Percentiles rank a stretch among this genome's conserved stretches.
Evolutionary conservation across 2,888 invertebrate species (phyloP).

Genomic region (Cheilosia vulpina): DNA sequence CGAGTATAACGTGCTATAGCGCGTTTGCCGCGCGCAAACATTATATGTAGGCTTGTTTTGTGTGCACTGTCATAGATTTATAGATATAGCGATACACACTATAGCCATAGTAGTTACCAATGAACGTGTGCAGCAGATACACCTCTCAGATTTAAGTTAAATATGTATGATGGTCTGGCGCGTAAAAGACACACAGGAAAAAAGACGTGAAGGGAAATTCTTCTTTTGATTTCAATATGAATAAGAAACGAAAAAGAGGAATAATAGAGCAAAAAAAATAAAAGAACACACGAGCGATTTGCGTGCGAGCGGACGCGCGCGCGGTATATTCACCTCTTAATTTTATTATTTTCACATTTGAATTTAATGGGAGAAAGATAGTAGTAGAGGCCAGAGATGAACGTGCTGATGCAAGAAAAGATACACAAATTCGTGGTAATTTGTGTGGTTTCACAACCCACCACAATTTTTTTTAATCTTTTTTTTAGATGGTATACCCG

Average conservation of each 20-base stretch:
- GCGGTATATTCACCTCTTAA: constrained; percentile 64
- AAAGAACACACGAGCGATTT: constrained; percentile 22
- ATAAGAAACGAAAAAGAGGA: constrained; percentile 36
- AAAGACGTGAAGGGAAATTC: not conserved
- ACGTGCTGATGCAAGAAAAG: constrained; percentile 33
- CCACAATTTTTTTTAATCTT: constrained; percentile 15
- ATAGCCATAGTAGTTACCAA: constrained; percentile 10
- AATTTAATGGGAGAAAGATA: constrained; percentile 64
- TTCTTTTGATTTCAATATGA: constrained; percentile 62
- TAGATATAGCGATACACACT: constrained; percentile 44
- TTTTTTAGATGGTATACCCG: not conserved
- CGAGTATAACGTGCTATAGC: constrained; percentile 10
- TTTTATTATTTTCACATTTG: constrained; percentile 69
- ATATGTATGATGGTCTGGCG: constrained; percentile 62
- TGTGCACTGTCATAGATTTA: constrained; percentile 36
- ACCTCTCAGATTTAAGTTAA: constrained; percentile 55
- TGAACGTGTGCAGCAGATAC: constrained; percentile 70
- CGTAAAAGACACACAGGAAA: constrained; percentile 45
- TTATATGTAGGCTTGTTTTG: constrained; percentile 35
- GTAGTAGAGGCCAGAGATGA: constrained; percentile 30
- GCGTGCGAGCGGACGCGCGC: not conserved
- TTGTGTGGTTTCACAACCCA: constrained; percentile 30
- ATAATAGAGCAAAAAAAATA: constrained; percentile 46
- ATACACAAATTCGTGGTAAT: constrained; percentile 37
- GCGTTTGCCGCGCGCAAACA: constrained; percentile 58